phyloP scores from a whole-genome alignment of 2,113 vertebrate species.

The Herpailurus yagouaroundi region DNA sequence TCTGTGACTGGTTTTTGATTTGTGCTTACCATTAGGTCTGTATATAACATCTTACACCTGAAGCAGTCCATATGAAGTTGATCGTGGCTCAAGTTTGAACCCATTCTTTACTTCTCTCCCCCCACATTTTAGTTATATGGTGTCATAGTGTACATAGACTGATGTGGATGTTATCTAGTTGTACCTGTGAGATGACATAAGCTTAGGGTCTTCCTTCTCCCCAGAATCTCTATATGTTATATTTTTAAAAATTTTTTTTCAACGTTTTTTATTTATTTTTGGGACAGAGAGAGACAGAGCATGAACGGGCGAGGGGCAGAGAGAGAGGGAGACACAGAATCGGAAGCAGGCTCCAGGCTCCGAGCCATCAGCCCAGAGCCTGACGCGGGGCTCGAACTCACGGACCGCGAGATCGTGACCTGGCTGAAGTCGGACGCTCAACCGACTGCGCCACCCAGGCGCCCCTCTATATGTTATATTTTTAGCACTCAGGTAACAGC shows the following conservation, averaged over 20 bases:
- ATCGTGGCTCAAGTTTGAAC: not conserved
- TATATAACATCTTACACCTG: not conserved
- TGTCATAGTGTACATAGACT: not conserved
- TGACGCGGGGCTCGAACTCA: no score
- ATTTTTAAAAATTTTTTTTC: no score
- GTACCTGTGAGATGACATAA: not conserved
- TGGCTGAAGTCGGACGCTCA: no score
- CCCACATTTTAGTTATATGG: not conserved
- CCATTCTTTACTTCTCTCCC: not conserved
- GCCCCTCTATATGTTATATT: constrained; percentile 8
- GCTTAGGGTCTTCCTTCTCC: not conserved
- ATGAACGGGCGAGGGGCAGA: no score
- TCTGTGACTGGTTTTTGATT: not conserved
- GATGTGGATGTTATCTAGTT: not conserved
- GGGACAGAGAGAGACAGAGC: no score
- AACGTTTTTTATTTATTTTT: no score
- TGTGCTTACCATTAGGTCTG: not conserved
- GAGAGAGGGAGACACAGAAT: no score
- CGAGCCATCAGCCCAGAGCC: no score
- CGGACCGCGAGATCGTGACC: no score
- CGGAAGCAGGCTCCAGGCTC: no score
- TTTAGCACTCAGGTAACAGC: constrained; percentile 28
- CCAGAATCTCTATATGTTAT: not conserved
- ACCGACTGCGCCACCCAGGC: no score
- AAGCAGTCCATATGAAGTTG: not conserved